A percentile compares a stretch with the other conserved stretches of the same genome.
phyloP scores from a whole-genome alignment of 2,113 vertebrate genomes.

The Limanda limanda region DNA sequence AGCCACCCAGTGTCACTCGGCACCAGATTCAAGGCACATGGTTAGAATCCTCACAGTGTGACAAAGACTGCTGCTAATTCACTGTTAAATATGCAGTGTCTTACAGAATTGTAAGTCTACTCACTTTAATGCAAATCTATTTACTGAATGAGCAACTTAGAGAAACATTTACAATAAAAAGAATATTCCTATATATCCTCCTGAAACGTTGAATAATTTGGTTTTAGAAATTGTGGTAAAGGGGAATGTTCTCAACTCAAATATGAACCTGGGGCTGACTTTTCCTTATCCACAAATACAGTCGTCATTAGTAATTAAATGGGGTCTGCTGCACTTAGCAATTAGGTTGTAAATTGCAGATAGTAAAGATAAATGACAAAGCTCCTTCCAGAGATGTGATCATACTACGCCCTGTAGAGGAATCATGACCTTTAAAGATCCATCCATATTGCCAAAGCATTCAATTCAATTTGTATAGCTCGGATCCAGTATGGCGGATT shows the following conservation, averaged over 20 bases:
- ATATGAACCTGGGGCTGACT: background rate
- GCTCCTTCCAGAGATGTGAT: background rate
- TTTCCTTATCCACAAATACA: slow-evolving; percentile 34
- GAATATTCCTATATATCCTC: too few relatives aligned
- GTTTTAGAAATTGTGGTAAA: background rate
- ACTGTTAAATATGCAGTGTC: background rate
- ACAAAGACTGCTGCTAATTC: background rate
- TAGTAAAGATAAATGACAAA: slow-evolving; percentile 12
- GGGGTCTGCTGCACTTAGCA: slow-evolving; percentile 10
- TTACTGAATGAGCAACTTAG: too few relatives aligned
- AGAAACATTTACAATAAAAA: too few relatives aligned
- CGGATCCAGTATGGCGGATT: too few relatives aligned
- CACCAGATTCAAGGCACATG: background rate
- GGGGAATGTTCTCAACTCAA: slow-evolving; percentile 2
- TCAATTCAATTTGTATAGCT: too few relatives aligned
- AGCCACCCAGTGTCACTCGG: slow-evolving; percentile 32
- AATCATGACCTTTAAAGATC: background rate
- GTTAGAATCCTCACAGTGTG: background rate
- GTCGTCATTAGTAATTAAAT: background rate
- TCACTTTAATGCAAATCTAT: background rate
- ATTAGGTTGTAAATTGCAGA: slow-evolving; percentile 70
- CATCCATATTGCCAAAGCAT: background rate
- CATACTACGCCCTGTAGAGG: background rate
- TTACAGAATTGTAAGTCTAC: background rate
- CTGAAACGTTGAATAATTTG: too few relatives aligned